Conservation (phyloP, 2,888 invertebrate species). For the Amorpha juglandis region DNA sequence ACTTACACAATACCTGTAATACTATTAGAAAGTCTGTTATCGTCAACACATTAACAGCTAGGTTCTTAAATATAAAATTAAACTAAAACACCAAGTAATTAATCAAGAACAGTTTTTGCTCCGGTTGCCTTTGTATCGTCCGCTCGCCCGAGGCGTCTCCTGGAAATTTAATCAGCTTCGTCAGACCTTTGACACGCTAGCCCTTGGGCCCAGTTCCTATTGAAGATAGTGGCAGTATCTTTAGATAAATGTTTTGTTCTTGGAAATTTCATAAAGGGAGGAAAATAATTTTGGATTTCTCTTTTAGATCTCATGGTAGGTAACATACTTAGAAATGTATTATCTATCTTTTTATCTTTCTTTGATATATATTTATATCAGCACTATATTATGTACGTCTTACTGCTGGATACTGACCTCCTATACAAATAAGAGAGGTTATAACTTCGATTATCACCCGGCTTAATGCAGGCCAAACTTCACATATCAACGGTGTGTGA, state of each 20-base stretch:
- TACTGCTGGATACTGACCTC: too few relatives aligned
- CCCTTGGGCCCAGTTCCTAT: neutral
- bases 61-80: neutral
- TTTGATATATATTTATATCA: too few relatives aligned
- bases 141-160: conserved; percentile 33
- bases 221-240: neutral
- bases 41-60: neutral
- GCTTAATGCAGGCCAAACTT: too few relatives aligned
- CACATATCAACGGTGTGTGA: too few relatives aligned
- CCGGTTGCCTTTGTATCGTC: conserved; percentile 30
- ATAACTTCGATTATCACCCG: too few relatives aligned
- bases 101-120: conserved; percentile 40
- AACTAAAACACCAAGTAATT: conserved; percentile 37
- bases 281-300: too few relatives aligned
- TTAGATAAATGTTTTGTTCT: conserved; percentile 3
- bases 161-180: conserved; percentile 51
- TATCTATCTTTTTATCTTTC: too few relatives aligned
- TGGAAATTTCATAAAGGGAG: neutral
- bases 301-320: neutral
- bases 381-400: too few relatives aligned
- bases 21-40: neutral
- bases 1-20: neutral
- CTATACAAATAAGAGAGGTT: too few relatives aligned
- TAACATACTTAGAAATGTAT: too few relatives aligned
- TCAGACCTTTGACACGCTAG: conserved; percentile 56